Conservation (phyloP, 2,113 vertebrate species). For the Dolichotis patagonum region DNA sequence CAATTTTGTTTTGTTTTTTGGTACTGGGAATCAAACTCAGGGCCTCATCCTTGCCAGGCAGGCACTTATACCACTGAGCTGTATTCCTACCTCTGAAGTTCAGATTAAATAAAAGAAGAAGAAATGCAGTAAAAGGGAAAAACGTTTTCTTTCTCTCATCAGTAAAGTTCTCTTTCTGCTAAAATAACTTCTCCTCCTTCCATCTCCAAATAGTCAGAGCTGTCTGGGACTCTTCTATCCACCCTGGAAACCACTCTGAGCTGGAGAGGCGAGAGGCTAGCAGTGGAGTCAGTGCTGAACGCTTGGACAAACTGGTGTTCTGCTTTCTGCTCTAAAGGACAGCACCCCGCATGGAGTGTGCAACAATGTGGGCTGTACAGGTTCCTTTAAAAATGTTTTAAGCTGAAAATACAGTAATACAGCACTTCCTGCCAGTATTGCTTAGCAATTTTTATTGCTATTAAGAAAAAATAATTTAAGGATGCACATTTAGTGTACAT, state of each 20-base stretch:
- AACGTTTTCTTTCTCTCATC: background rate
- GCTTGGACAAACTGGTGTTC: background rate
- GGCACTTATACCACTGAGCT: no score
- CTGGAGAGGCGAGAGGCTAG: background rate
- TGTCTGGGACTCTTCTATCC: background rate
- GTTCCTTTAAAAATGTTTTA: conserved; percentile 39
- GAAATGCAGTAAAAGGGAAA: background rate
- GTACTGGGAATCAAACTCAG: no score
- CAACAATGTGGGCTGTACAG: background rate
- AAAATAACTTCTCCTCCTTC: background rate
- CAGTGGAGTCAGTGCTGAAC: background rate
- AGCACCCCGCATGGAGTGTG: background rate
- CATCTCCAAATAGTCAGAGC: background rate
- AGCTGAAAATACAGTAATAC: conserved; percentile 22
- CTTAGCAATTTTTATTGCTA: conserved; percentile 14
- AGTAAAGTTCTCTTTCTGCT: conserved; percentile 47
- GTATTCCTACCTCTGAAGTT: background rate
- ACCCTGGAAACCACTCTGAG: background rate
- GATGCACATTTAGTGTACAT: background rate
- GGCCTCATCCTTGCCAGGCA: no score
- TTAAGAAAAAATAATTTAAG: background rate
- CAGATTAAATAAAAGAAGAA: background rate
- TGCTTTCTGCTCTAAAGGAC: background rate
- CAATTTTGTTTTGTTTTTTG: no score
- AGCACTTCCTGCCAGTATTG: conserved; percentile 34